A percentile compares a stretch with the other conserved stretches of the same genome.
Conservation (phyloP, 2,797 vertebrate genomes). For the Gymnothorax reevesii region DNA sequence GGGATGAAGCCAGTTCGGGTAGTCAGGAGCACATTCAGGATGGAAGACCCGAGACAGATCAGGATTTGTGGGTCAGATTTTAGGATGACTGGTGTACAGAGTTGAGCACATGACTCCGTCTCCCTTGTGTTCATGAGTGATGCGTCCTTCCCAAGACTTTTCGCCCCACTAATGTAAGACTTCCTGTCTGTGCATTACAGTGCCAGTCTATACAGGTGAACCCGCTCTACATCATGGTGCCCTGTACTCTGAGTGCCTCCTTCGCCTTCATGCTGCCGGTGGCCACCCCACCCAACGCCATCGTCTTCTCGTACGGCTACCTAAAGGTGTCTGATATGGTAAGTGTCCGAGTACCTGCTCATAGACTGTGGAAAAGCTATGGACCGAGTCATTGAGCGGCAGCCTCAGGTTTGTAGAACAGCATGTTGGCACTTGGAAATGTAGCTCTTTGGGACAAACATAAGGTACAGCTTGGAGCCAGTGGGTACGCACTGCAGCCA, state of each 20-base stretch:
- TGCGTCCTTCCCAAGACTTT: background rate
- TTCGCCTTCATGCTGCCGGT: constrained; percentile 94
- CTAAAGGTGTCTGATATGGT: constrained; percentile 90
- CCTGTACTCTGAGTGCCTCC: constrained; percentile 84
- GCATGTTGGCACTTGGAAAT: too few species aligned
- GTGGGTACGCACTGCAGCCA: too few species aligned
- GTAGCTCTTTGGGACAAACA: too few species aligned
- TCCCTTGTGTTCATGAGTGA: background rate
- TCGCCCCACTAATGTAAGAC: background rate
- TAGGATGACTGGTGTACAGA: background rate
- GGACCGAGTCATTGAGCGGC: too few species aligned
- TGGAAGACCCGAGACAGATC: too few species aligned
- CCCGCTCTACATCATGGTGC: constrained; percentile 88
- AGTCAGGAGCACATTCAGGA: too few species aligned
- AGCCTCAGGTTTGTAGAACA: too few species aligned
- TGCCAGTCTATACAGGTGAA: constrained; percentile 79
- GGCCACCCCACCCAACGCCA: constrained; percentile 89
- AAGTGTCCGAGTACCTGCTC: constrained; percentile 26
- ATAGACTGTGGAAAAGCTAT: too few species aligned
- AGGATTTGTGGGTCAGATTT: too few species aligned
- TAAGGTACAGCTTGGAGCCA: too few species aligned
- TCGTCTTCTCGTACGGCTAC: constrained; percentile 84
- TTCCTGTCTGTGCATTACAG: constrained; percentile 54
- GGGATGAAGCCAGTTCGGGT: too few species aligned
- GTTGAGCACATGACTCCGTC: background rate